These are phyloP conservation scores for Chaetorhynchus papuensis DNA, from an alignment of 2,113 vertebrate genomes.

Conservation along the genomic window DNA sequence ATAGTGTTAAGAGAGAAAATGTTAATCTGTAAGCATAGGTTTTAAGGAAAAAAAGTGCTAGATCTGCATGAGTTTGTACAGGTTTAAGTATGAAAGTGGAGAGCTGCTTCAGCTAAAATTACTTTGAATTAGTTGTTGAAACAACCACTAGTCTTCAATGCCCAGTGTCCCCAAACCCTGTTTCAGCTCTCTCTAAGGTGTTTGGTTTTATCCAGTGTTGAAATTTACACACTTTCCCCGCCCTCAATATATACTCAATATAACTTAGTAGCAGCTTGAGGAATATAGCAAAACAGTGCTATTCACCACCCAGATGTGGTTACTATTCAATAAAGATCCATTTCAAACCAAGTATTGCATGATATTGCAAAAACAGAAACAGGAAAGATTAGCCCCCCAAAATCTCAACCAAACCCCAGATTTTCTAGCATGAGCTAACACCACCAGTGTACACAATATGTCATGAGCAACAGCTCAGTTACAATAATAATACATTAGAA, in stretches of 20 bases:
- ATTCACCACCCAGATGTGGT: neutral
- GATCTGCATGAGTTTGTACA: neutral
- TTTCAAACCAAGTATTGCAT: neutral
- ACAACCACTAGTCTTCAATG: neutral
- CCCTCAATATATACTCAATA: neutral
- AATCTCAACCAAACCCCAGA: neutral
- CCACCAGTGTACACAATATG: conserved; percentile 4
- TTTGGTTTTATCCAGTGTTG: neutral
- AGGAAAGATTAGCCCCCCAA: neutral
- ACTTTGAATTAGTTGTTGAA: neutral
- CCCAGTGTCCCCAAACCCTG: neutral
- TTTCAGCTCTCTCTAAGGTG: neutral
- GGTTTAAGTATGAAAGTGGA: neutral
- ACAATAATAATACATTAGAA: conserved; percentile 17
- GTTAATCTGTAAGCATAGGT: neutral
- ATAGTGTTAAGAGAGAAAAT: conserved; percentile 30
- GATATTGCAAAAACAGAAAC: neutral
- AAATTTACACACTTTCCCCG: neutral
- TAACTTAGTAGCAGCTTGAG: neutral
- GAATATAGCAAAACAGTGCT: neutral
- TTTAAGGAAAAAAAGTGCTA: neutral
- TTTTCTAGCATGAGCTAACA: conserved; percentile 4
- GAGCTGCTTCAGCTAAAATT: neutral
- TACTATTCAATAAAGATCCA: neutral
- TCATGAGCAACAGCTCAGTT: conserved; percentile 1